Conservation (phyloP, 2,888 invertebrate genomes). For the Zeuzera pyrina region DNA sequence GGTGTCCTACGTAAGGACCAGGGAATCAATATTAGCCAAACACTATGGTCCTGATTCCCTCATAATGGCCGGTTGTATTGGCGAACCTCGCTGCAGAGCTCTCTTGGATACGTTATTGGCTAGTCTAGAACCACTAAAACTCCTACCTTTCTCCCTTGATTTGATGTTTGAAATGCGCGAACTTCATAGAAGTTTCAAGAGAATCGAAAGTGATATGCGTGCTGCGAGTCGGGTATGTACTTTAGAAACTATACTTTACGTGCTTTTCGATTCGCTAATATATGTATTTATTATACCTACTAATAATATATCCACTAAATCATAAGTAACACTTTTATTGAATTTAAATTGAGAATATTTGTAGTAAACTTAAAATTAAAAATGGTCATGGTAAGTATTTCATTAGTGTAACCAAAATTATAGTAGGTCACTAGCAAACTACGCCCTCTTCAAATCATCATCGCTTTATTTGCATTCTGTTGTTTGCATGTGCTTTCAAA, state of each 20-base stretch:
- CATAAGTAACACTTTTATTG: neutral
- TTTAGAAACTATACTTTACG: neutral
- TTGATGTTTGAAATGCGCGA: slow-evolving; percentile 85
- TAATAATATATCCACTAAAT: neutral
- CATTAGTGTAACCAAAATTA: too few species aligned
- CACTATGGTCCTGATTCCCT: slow-evolving; percentile 86
- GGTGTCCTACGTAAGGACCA: slow-evolving; percentile 88
- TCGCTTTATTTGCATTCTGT: slow-evolving; percentile 72
- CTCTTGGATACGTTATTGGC: slow-evolving; percentile 82
- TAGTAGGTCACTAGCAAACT: slow-evolving; percentile 26
- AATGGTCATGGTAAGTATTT: too few species aligned
- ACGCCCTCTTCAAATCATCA: slow-evolving; percentile 41
- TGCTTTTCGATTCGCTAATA: slow-evolving; percentile 1
- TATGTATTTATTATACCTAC: neutral
- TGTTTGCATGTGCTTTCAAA: slow-evolving; percentile 66
- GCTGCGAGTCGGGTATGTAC: slow-evolving; percentile 58
- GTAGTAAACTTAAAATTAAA: too few species aligned
- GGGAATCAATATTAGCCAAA: slow-evolving; percentile 85
- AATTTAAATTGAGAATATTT: too few species aligned
- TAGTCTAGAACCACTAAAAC: slow-evolving; percentile 84
- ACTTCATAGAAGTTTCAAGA: slow-evolving; percentile 82
- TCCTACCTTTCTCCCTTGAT: slow-evolving; percentile 86
- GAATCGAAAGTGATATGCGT: slow-evolving; percentile 74
- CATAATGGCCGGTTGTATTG: slow-evolving; percentile 75
- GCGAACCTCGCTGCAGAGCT: slow-evolving; percentile 71